A percentile compares a stretch with the other conserved stretches of the same genome.
phyloP scores from a whole-genome alignment of 2,113 vertebrate genomes.

The Amazona vittata region DNA sequence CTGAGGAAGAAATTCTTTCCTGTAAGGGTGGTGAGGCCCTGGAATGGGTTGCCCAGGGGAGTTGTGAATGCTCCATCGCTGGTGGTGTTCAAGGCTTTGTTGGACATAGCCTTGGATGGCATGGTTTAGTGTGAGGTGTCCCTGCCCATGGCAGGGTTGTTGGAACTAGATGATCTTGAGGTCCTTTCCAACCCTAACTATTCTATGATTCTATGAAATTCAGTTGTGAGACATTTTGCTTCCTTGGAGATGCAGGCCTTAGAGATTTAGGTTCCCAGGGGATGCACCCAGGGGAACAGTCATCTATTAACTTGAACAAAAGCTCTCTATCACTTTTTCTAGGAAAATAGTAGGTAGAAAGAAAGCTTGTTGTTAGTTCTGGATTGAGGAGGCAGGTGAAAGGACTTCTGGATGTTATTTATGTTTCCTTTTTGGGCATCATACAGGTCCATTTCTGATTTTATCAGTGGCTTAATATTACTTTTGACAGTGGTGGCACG shows the following conservation, averaged over 20 bases:
- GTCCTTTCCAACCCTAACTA: too few species aligned
- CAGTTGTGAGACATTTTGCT: neutral
- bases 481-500: neutral
- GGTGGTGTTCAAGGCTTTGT: too few species aligned
- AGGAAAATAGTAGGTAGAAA: neutral
- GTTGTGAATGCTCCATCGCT: too few species aligned
- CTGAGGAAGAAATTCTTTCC: too few species aligned
- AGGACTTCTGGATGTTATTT: neutral
- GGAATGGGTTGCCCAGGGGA: too few species aligned
- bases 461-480: neutral
- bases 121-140: too few species aligned
- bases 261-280: slow-evolving; percentile 1
- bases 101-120: too few species aligned
- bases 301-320: slow-evolving; percentile 16
- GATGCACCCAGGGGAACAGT: neutral
- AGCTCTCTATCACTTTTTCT: neutral
- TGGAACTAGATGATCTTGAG: too few species aligned
- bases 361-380: neutral
- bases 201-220: neutral
- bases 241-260: slow-evolving; percentile 8
- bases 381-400: neutral
- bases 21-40: too few species aligned
- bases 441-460: neutral
- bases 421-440: neutral
- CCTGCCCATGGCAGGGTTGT: too few species aligned